Base-by-base conservation (phyloP, 2,888 invertebrate species). In the Drosophila cognata region DNA sequence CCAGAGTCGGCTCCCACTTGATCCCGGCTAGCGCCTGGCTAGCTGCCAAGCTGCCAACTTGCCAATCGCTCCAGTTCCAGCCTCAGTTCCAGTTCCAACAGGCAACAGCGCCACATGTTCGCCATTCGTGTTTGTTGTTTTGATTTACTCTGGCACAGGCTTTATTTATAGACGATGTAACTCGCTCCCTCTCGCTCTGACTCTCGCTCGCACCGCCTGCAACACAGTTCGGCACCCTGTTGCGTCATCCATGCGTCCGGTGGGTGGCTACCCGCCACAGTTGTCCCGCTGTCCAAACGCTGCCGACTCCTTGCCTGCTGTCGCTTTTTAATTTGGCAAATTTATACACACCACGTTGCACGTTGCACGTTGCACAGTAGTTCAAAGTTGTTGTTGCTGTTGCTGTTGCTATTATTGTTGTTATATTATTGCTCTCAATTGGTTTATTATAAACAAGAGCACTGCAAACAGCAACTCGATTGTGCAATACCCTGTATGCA, bases 321-420 rank as follows among this genome's bases (percentile, higher is more conserved):
- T 82, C 78, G 84, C 82, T 83, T 88, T 91, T 91, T 90, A 92
- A 91, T 91, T 88, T 89, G 87, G 79, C 85, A 83, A 89, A 91
- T 91, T 91, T 91, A 91, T 91, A 90, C 84, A 84, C 82, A 80
- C 74, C 73, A 75, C 72, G 74, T 66, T 78, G 75, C 75, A 81
- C 84, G 73, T 66, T 78, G 75, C 75, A 83, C 85, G 74, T 67
- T 79, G 76, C 76, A 84, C 86, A 87, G 89, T 88, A 86, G 89
- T 85, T 77, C 59, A 70, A 67, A 83, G 72, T 77, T 66, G 74
- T 71, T 77, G 77, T 71, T 55, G 33, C 31, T 31, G 46, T 52
- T 67, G 70, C 68, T 66, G 63, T 60, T 31, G 64, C 52, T 73
- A 74, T 73, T 57, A 59, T 50, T 71, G 77, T 73, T 60, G 62